These are phyloP conservation scores for Melanotaenia pygmaea DNA, from an alignment of 2,797 vertebrate species.

Conservation along the genomic window DNA sequence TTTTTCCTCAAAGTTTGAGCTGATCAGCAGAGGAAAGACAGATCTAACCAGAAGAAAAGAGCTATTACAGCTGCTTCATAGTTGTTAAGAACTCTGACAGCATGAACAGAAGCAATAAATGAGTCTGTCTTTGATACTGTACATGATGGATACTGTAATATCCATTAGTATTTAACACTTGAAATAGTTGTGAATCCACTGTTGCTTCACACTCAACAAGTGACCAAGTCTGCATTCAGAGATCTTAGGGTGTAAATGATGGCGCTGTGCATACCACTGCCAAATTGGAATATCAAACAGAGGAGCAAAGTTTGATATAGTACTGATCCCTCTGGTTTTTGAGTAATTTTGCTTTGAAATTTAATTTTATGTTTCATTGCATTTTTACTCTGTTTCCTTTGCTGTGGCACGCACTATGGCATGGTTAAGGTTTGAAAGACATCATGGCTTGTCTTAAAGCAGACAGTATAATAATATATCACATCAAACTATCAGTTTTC, in stretches of 20 bases:
- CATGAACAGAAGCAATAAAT: slow-evolving; percentile 22
- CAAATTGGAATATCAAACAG: background rate
- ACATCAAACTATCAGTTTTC: background rate
- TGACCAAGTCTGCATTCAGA: background rate
- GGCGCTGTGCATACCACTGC: background rate
- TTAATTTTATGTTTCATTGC: background rate
- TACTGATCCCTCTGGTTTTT: background rate
- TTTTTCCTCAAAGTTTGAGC: background rate
- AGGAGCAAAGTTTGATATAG: background rate
- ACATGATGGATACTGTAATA: background rate
- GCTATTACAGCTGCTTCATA: slow-evolving; percentile 16
- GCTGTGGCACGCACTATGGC: background rate
- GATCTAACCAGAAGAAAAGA: background rate
- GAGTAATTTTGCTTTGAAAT: background rate
- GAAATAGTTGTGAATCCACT: background rate
- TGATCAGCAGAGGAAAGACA: background rate
- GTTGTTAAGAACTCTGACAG: background rate
- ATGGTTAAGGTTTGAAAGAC: background rate
- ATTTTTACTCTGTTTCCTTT: background rate
- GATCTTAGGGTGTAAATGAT: background rate
- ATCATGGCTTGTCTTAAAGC: background rate
- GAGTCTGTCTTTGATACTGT: background rate
- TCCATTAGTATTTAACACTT: background rate
- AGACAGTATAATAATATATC: background rate
- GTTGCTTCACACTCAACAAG: background rate